These are phyloP conservation scores for Micrasema longulum DNA, from an alignment of 1,140 invertebrate species.

Conservation along the genomic window DNA sequence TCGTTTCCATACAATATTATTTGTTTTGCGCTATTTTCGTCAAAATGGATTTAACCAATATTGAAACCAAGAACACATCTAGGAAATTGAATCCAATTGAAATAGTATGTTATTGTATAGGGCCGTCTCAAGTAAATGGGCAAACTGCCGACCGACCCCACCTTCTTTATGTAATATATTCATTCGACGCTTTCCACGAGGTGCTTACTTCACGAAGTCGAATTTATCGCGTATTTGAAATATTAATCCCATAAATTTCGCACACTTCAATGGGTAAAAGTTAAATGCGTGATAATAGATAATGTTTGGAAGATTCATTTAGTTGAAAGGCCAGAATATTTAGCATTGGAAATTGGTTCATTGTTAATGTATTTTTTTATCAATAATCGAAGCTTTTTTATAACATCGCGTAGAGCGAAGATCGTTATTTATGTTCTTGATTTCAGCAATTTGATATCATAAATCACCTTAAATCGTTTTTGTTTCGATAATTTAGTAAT, in stretches of 20 bases:
- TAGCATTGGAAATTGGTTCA: constrained; percentile 27
- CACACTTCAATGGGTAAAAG: constrained; percentile 27
- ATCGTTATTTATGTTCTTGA: constrained; percentile 2
- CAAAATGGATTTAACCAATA: too few relatives aligned
- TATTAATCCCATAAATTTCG: constrained; percentile 28
- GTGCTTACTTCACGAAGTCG: constrained; percentile 16
- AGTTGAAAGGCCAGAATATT: constrained; percentile 7
- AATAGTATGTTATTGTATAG: constrained; percentile 44
- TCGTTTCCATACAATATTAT: too few relatives aligned
- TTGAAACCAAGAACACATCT: neutral
- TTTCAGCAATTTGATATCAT: neutral
- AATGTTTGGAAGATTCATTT: constrained; percentile 35
- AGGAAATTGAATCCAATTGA: constrained; percentile 52
- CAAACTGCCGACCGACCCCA: neutral
- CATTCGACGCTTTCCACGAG: constrained; percentile 6
- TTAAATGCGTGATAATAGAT: constrained; percentile 32
- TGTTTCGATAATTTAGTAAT: neutral
- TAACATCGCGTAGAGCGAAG: neutral
- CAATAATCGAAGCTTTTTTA: constrained; percentile 9
- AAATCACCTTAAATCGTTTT: neutral
- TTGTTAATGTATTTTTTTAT: constrained; percentile 32
- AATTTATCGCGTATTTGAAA: constrained; percentile 35
- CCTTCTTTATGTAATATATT: constrained; percentile 11
- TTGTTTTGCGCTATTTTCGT: too few relatives aligned
- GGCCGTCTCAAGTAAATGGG: neutral